A percentile compares a stretch with the other conserved stretches of the same genome.
phyloP scores from a whole-genome alignment of 2,888 invertebrate genomes.

The Caenorhabditis doughertyi region DNA sequence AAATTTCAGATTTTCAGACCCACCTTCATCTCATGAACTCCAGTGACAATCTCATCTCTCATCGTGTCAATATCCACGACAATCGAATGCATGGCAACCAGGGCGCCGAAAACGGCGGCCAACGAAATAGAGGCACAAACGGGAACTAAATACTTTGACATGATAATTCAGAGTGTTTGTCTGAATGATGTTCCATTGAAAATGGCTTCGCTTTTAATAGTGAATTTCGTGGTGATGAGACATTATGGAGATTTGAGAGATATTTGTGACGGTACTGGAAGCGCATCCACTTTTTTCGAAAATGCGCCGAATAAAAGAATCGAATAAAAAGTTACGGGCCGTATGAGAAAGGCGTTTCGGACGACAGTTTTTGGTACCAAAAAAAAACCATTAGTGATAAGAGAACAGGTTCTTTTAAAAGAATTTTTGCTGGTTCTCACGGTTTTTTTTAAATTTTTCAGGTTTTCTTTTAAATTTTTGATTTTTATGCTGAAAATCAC shows the following conservation, averaged over 20 bases:
- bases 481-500: neutral
- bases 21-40: constrained; percentile 71
- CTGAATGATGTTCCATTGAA: neutral
- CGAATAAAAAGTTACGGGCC: constrained; percentile 61
- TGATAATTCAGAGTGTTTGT: constrained; percentile 21
- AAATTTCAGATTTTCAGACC: neutral
- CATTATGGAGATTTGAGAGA: constrained; percentile 31
- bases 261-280: constrained; percentile 51
- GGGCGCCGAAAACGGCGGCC: constrained; percentile 65
- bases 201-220: constrained; percentile 34
- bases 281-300: constrained; percentile 62
- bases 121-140: constrained; percentile 69
- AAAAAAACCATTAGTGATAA: constrained; percentile 54
- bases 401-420: constrained; percentile 2
- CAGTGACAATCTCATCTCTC: constrained; percentile 69
- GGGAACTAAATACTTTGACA: constrained; percentile 70
- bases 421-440: neutral
- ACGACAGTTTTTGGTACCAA: constrained; percentile 42
- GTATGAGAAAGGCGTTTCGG: constrained; percentile 44
- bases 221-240: constrained; percentile 13
- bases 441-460: no score
- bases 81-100: constrained; percentile 70
- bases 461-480: neutral
- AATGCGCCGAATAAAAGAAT: constrained; percentile 42
- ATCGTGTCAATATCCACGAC: constrained; percentile 71